Base-by-base conservation (phyloP, 1,140 invertebrate genomes). In the Drosophila suzukii region DNA sequence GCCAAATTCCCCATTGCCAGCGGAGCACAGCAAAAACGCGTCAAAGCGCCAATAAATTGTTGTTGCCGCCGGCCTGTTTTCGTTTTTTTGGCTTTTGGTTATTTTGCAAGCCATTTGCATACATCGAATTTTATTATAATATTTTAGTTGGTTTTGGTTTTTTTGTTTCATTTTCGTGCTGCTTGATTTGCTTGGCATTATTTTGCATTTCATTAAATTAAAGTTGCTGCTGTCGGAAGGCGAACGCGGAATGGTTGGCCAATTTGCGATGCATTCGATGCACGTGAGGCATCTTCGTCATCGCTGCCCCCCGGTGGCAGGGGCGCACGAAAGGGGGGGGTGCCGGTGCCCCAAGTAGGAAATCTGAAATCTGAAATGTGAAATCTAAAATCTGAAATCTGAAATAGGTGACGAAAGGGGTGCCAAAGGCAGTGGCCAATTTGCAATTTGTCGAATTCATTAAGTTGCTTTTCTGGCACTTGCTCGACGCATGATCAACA, bases 201-300 rank as follows among this genome's bases (percentile, higher is more conserved):
- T 78, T 78, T 88, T 79, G 57, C 65, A 74, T 84, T 83, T 89
- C 51, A 83, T 84, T 89, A 83, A 83, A 83, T 80, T 82, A 83
- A 86, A 88, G 83, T 81, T 81, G 65, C 34, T 66, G 34, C 60
- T 60, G 65, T 66, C 65, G 65, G 65, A 44, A 66, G 60, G 65
- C 65, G 34, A 38, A 68, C 34, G 49, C 49, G 49, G 49, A 51
- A 51, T 34, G 27, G 49, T 51, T 51, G 49, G 27, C 49, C 49
- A 51, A 51, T 24, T 55, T 43, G 63, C 63, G 20, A 32, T 39
- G 51, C 47, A 34, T 20, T 53, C 50, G 34, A 36, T 55, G 60
- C 60, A 63, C 60, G 60, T 63, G 60, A 63, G 39, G 10, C 6
- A 13, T 55, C 50, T 55, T 63, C 60, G 60, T 63, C 51, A 54